Evolutionary conservation across 2,888 invertebrate species (phyloP).

Genomic region (Chaitophorus viminalis): DNA sequence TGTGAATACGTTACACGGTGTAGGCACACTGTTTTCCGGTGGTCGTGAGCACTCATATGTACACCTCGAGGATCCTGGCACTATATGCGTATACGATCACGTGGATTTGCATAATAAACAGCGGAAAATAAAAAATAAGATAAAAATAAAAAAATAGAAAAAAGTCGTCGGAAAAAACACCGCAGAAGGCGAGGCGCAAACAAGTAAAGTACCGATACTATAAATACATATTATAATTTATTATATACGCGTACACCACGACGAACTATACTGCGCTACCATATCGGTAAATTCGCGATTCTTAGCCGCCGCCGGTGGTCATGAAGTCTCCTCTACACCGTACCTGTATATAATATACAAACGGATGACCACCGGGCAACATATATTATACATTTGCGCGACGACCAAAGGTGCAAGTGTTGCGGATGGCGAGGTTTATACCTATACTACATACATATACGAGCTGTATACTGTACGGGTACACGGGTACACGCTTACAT

Average conservation of each 20-base stretch:
- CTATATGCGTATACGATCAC: neutral
- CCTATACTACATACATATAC: neutral
- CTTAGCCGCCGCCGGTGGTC: constrained; percentile 49
- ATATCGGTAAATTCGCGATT: constrained; percentile 1
- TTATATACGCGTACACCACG: neutral
- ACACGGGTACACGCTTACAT: neutral
- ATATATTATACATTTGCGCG: constrained; percentile 22
- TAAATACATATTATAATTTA: neutral
- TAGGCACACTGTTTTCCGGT: too few relatives aligned
- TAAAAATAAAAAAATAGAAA: neutral
- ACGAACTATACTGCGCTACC: constrained; percentile 14
- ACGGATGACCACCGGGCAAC: constrained; percentile 17
- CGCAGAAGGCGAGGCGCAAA: neutral
- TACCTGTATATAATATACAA: too few relatives aligned
- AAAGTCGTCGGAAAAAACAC: neutral
- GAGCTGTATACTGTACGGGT: neutral
- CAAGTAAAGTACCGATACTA: neutral
- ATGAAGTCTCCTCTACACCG: neutral
- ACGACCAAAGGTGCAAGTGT: constrained; percentile 16
- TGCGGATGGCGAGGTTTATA: neutral
- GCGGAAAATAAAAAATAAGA: too few relatives aligned
- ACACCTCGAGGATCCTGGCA: neutral
- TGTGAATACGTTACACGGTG: too few relatives aligned
- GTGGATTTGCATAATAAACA: constrained; percentile 43
- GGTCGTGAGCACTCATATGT: neutral